These are phyloP conservation scores for Phylloscopus trochilus DNA, from an alignment of 2,113 vertebrate genomes.

Conservation along the genomic window DNA sequence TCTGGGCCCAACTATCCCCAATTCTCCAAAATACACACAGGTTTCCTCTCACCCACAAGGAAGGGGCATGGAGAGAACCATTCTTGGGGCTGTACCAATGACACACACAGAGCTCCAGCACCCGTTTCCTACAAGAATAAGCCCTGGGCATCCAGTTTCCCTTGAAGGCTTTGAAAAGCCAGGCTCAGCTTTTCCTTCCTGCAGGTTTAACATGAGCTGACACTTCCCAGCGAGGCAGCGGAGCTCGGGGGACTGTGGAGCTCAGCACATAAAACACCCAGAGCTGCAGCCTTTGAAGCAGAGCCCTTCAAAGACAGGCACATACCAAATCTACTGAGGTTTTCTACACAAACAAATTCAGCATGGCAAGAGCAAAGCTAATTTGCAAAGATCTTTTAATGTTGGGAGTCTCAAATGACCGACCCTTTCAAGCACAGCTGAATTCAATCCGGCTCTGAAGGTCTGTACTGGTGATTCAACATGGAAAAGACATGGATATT, in stretches of 20 bases:
- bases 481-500: not conserved
- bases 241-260: not conserved
- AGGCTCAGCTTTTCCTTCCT: not conserved
- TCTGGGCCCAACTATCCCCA: not conserved
- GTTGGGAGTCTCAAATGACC: not conserved
- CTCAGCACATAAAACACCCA: not conserved
- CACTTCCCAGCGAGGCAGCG: not conserved
- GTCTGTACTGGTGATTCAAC: not conserved
- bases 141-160: not conserved
- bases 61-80: too few relatives aligned
- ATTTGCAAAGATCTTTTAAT: conserved; percentile 38
- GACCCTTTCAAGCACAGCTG: not conserved
- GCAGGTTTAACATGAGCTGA: not conserved
- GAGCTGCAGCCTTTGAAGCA: conserved; percentile 7
- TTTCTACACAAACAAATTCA: conserved; percentile 39
- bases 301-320: conserved; percentile 11
- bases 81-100: not conserved
- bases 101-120: not conserved
- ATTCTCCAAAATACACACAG: too few relatives aligned
- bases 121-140: not conserved
- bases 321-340: conserved; percentile 7
- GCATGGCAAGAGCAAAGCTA: conserved; percentile 17
- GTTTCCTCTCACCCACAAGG: not conserved
- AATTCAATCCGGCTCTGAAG: not conserved
- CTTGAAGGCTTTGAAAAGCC: not conserved